Percentiles rank a stretch among this genome's conserved stretches.
These are phyloP conservation scores for Brachynemurus nebulosus DNA, from an alignment of 2,888 invertebrate genomes.

Conservation along the genomic window DNA sequence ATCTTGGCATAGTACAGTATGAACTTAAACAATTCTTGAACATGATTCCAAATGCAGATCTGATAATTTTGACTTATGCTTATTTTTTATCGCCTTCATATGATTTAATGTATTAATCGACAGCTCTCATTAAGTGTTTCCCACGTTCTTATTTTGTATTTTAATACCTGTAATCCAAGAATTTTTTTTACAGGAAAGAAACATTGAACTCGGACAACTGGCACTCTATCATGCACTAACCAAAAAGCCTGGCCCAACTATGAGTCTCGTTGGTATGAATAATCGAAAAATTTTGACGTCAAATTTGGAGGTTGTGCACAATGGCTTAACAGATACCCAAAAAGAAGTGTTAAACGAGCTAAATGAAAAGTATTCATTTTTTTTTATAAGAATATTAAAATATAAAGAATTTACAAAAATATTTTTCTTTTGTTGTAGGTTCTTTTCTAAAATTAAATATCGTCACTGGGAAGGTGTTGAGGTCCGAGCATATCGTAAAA, in stretches of 20 bases:
- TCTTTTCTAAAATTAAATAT: conserved; percentile 32
- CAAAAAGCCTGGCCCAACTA: conserved; percentile 39
- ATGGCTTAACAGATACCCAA: conserved; percentile 54
- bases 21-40: too few relatives aligned
- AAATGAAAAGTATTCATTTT: conserved; percentile 38
- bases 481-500: conserved; percentile 34
- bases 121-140: too few relatives aligned
- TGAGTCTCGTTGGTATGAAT: conserved; percentile 66
- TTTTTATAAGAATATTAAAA: neutral
- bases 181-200: conserved; percentile 32
- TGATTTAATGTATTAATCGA: too few relatives aligned
- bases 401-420: conserved; percentile 7
- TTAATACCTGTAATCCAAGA: too few relatives aligned
- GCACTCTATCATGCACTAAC: conserved; percentile 51
- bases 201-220: conserved; percentile 55
- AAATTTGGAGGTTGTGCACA: conserved; percentile 47
- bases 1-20: too few relatives aligned
- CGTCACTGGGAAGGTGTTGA: conserved; percentile 54
- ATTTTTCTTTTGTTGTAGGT: conserved; percentile 25
- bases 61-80: too few relatives aligned
- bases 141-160: too few relatives aligned
- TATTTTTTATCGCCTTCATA: too few relatives aligned
- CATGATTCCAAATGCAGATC: too few relatives aligned
- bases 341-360: conserved; percentile 43
- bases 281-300: conserved; percentile 43